Conservation (phyloP, 2,888 invertebrate species). For the Netelia inedita region DNA sequence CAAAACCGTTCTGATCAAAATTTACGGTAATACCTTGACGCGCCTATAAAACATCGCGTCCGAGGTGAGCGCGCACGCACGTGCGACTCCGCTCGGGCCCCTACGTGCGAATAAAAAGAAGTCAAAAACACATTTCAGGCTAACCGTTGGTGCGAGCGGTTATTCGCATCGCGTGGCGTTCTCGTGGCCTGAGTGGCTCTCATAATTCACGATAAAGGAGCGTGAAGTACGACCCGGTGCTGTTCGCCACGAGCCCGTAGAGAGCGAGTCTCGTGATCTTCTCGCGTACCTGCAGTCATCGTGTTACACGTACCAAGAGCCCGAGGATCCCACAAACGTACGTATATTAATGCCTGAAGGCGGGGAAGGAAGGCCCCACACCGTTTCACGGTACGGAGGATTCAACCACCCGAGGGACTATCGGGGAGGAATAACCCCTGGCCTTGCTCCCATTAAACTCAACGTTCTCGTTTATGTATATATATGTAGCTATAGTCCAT, state of each 20-base stretch:
- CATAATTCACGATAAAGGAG: constrained; percentile 77
- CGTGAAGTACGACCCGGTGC: constrained; percentile 66
- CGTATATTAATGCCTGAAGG: constrained; percentile 74
- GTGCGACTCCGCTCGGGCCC: constrained; percentile 2
- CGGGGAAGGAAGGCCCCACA: constrained; percentile 44
- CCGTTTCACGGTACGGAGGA: constrained; percentile 29
- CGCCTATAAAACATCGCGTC: constrained; percentile 22
- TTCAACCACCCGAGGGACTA: constrained; percentile 61
- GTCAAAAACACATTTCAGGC: constrained; percentile 18
- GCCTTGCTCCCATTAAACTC: constrained; percentile 72
- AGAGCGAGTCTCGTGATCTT: constrained; percentile 63
- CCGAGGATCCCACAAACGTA: constrained; percentile 55
- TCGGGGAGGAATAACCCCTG: constrained; percentile 70
- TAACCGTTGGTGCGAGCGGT: constrained; percentile 55
- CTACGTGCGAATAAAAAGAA: constrained; percentile 49
- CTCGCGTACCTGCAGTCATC: constrained; percentile 38
- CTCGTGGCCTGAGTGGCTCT: constrained; percentile 63
- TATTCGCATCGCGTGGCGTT: constrained; percentile 61
- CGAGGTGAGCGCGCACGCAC: constrained; percentile 29
- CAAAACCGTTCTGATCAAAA: background rate
- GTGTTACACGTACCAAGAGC: constrained; percentile 52
- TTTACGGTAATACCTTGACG: constrained; percentile 2
- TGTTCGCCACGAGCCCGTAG: constrained; percentile 54
- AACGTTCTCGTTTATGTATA: constrained; percentile 32
- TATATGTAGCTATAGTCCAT: background rate